phyloP scores from a whole-genome alignment of 2,888 invertebrate genomes.

The Synanthedon formicaeformis region DNA sequence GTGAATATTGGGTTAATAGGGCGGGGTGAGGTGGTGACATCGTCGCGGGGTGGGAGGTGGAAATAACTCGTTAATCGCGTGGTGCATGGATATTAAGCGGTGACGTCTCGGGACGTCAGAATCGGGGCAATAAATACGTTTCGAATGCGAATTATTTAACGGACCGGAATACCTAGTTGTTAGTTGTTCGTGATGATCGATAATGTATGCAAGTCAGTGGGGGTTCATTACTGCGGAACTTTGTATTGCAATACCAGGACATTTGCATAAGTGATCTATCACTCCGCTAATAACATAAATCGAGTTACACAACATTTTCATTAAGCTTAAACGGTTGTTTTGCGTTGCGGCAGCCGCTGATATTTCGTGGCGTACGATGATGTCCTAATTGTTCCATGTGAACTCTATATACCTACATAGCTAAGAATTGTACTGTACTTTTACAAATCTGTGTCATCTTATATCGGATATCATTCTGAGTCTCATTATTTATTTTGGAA shows the following conservation, averaged over 20 bases:
- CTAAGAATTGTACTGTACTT: too few species aligned
- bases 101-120: constrained; percentile 43
- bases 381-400: too few species aligned
- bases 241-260: constrained; percentile 23
- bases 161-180: constrained; percentile 22
- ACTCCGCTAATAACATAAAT: neutral
- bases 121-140: constrained; percentile 40
- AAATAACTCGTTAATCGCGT: constrained; percentile 41
- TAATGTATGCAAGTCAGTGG: constrained; percentile 34
- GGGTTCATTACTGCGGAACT: constrained; percentile 34
- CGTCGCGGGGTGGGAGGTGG: constrained; percentile 18
- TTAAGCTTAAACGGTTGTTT: neutral
- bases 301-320: neutral
- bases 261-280: constrained; percentile 25
- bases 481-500: too few species aligned
- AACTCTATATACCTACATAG: too few species aligned
- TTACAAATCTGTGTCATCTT: too few species aligned
- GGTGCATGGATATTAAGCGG: constrained; percentile 39
- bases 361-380: neutral
- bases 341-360: neutral
- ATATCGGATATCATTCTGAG: too few species aligned
- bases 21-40: constrained; percentile 30
- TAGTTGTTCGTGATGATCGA: constrained; percentile 34
- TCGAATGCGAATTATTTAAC: constrained; percentile 42
- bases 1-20: constrained; percentile 18